Conservation (phyloP, 1,140 invertebrate species). For the Temnothorax longispinosus region DNA sequence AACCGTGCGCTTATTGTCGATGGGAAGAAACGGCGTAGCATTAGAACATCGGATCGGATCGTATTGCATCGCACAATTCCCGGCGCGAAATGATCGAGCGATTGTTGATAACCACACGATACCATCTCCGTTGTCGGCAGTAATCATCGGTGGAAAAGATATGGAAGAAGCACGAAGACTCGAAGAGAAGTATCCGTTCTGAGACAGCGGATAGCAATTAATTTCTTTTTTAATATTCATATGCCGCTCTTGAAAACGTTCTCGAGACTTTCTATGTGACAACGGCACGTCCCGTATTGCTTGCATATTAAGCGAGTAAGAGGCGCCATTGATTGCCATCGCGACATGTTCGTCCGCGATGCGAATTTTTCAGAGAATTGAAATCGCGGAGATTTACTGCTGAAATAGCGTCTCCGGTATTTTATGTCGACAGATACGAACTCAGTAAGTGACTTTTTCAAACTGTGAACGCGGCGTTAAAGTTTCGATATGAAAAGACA, state of each 20-base stretch:
- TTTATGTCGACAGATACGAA: constrained; percentile 6
- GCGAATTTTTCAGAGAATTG: constrained; percentile 38
- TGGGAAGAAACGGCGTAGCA: constrained; percentile 21
- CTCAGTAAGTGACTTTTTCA: not conserved
- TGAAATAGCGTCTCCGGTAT: not conserved
- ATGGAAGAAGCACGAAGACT: not conserved
- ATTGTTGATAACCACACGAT: constrained; percentile 50
- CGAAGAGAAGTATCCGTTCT: not conserved
- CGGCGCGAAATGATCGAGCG: constrained; percentile 24
- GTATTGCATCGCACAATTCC: constrained; percentile 6
- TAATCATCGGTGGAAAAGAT: not conserved
- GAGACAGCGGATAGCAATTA: constrained; percentile 34
- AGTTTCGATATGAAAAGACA: not conserved
- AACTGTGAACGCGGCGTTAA: not conserved
- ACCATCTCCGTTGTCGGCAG: constrained; percentile 27
- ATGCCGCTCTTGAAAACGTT: constrained; percentile 46
- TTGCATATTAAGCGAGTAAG: constrained; percentile 51
- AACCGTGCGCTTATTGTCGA: constrained; percentile 23
- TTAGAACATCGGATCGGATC: not conserved
- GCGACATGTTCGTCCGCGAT: not conserved
- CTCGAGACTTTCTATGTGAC: constrained; percentile 48
- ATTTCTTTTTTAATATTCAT: constrained; percentile 59
- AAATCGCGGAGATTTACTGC: not conserved
- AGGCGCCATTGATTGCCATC: constrained; percentile 34
- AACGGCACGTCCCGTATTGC: not conserved